Evolutionary conservation across 1,140 invertebrate genomes (phyloP), one percentile per base, ranked within the genome.

Genomic region (Teleopsis dalmanni): DNA sequence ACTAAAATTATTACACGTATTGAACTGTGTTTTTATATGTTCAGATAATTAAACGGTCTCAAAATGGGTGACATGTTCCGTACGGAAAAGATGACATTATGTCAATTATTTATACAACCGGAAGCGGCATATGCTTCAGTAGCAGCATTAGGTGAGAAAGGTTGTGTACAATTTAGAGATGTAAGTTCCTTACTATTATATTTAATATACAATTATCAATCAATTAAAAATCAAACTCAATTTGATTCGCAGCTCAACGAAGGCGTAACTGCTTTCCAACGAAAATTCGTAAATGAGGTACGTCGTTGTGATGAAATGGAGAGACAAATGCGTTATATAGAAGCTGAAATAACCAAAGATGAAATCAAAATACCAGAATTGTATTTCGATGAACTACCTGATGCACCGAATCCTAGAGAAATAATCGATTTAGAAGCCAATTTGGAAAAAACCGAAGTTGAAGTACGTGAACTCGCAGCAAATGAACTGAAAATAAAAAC

Each of bases 251-350:
- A 65, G 91, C 95, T 93, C 22, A 95, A 95, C 75, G 87, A 91
- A 1, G 88, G 92, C 65, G 87, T 93, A 1, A 95, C 92, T 73
- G 87, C 89, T 19, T 95, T 95, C 59, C 91, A 95, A 83, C 79
- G 92, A 33, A 94, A 93, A 72, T 95, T 92, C 73, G 90, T 94
- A 43, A 91, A 88, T 71, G 91, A 96, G 73, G 88, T 96, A 29
- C 78, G 91, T 16, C 80, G 91, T 1, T 95, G 91, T 62, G 91
- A 95, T 74, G 91, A 95, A 73, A 94, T 95, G 91, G 92, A 96
- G 72, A 76, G 91, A 21, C 90, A 92, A 60, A 75, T 95, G 16
- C 81, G 91, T 2, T 98, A 92, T 73, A 83, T 98, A 55, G 93
- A 97, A 64, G 84, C 84, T 8, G 92, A 98, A 74, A 88, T 98